Evolutionary conservation across 2,113 vertebrate genomes (phyloP).

Genomic region (Pseudopodoces humilis): DNA sequence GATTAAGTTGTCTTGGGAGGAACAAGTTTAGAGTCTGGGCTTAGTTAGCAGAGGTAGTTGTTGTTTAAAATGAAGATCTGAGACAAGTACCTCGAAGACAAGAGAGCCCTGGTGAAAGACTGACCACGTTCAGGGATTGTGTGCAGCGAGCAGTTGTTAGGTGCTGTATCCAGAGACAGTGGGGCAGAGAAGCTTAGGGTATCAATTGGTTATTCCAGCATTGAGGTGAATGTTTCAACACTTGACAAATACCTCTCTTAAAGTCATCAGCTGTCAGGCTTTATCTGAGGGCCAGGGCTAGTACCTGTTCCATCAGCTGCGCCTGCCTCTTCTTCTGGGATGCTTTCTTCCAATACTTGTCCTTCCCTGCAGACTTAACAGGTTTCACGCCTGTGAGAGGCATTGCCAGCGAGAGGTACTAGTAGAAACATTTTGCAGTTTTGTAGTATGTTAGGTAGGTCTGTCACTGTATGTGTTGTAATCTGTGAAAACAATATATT

Average conservation of each 20-base stretch:
- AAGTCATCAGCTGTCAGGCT: neutral
- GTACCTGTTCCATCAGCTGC: neutral
- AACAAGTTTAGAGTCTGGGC: neutral
- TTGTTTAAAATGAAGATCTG: neutral
- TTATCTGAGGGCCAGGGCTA: neutral
- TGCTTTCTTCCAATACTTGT: neutral
- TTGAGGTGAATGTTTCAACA: neutral
- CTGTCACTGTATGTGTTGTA: neutral
- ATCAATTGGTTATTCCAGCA: neutral
- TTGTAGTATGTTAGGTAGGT: neutral
- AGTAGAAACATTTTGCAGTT: neutral
- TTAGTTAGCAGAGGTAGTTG: neutral
- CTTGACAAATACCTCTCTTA: neutral
- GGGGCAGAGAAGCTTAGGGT: neutral
- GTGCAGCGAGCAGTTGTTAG: fast-evolving
- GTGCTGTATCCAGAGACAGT: neutral
- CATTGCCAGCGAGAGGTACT: neutral
- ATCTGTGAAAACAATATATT: constrained; percentile 12
- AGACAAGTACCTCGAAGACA: neutral
- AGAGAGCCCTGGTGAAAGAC: neutral
- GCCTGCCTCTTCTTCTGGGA: neutral
- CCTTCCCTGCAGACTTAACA: neutral
- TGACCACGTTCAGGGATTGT: fast-evolving
- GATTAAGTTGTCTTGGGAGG: neutral
- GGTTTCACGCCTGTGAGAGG: neutral